A percentile compares a stretch with the other conserved stretches of the same genome.
Evolutionary conservation across 2,797 vertebrate genomes (phyloP).

Genomic region (Momotus momota): DNA sequence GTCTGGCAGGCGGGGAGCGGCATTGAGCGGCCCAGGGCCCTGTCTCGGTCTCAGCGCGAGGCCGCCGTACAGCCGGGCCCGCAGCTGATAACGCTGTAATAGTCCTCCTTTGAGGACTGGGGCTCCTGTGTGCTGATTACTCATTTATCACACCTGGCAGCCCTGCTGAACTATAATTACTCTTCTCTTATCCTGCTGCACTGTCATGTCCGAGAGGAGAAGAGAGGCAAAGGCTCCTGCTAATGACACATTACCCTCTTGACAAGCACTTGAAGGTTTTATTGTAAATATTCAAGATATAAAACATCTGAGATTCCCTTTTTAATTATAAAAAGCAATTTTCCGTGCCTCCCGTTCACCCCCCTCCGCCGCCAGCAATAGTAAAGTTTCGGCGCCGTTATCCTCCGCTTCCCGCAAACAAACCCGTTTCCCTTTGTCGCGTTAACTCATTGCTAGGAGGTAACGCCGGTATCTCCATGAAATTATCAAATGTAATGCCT

Average conservation of each 20-base stretch:
- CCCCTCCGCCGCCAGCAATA: conserved; percentile 46
- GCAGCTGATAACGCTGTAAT: conserved; percentile 99
- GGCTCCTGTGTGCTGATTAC: conserved; percentile 97
- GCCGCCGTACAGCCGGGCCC: conserved; percentile 81
- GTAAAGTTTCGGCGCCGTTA: conserved; percentile 76
- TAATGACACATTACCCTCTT: conserved; percentile 85
- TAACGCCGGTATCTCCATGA: conserved; percentile 76
- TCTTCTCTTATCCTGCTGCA: conserved; percentile 97
- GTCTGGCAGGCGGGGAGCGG: conserved; percentile 75
- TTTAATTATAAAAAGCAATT: conserved; percentile 90
- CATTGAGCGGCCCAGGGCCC: conserved; percentile 80
- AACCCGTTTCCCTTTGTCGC: conserved; percentile 74
- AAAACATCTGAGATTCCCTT: conserved; percentile 86
- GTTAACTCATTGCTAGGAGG: conserved; percentile 72
- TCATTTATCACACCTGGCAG: conserved; percentile 99
- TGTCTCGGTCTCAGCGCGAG: conserved; percentile 83
- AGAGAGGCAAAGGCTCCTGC: conserved; percentile 82
- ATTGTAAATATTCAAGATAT: conserved; percentile 89
- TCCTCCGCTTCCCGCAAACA: conserved; percentile 75
- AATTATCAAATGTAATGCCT: conserved; percentile 81
- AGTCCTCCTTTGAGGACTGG: conserved; percentile 97
- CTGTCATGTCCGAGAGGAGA: conserved; percentile 97
- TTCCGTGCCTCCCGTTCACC: conserved; percentile 64
- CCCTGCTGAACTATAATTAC: conserved; percentile 99
- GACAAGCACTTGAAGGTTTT: conserved; percentile 85